Base-by-base conservation (phyloP, 2,888 invertebrate genomes). In the Acanthococcus lagerstroemiae region DNA sequence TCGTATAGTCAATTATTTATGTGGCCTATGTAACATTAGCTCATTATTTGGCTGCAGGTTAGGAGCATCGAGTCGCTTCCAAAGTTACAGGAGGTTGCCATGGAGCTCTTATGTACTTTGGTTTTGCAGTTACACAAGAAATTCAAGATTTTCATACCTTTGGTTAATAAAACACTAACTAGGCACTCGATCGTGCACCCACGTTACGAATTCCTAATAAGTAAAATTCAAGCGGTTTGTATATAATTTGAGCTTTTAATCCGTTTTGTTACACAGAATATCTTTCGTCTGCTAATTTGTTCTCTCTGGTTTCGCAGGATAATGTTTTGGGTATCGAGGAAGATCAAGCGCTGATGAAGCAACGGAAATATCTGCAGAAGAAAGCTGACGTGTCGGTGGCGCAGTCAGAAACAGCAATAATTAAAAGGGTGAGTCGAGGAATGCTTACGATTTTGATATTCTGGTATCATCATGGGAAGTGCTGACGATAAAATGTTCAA, bases 91-190 rank as follows among this genome's bases (percentile, higher is more conserved):
- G 79, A 80, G 3, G 84, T 86, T 2, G 93, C 92, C 0, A 91
- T 96, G 90, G 91, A 94, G 69, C 92, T 95, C 0, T 77, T 96
- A 19, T 90, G 91, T 72, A 87, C 93, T 0, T 77, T 96, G 65
- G 86, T 93, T 12, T 81, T 87, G 57, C 95, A 96, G 76, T 80
- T 96, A 68, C 94, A 94, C 0, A 84, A 87, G 68, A 93, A 94
- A 73, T 97, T 90, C 76, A 83, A 86, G 67, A 90, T 96, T 65
- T 99, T 96, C 74, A 87, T 94, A 70, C 92, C 94, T 0, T 81
- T 95, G 72, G 92, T 96, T 3, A 88, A 90, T 72, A 89, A 88
- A 75, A 86, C 91, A 0, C 80, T 93, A 66, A 78, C 78, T 0
- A 90, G 87, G 71, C 90, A 94, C 75, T 85, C 85, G 72, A 90